These are phyloP conservation scores for Spea multiplicata DNA, from an alignment of 2,113 vertebrate genomes.

Conservation along the genomic window DNA sequence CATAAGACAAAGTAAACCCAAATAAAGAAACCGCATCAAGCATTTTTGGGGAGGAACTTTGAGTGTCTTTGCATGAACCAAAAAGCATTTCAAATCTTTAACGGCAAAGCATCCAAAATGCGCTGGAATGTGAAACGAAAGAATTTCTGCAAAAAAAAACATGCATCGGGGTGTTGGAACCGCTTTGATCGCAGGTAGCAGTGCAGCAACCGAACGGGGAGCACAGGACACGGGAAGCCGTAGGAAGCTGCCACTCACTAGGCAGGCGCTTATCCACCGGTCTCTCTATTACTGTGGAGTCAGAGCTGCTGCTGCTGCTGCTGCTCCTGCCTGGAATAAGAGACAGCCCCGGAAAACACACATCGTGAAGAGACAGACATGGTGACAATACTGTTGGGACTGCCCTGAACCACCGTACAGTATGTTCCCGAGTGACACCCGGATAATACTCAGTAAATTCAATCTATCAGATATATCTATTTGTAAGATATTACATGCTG, in stretches of 20 bases:
- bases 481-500: no score
- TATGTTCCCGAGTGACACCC: no score
- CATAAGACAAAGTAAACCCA: no score
- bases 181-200: slow-evolving; percentile 51
- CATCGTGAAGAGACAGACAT: slow-evolving; percentile 52
- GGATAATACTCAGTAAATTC: no score
- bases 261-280: slow-evolving; percentile 81
- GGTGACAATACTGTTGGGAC: not conserved
- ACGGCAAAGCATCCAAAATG: slow-evolving; percentile 45
- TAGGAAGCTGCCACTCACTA: slow-evolving; percentile 86
- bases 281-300: slow-evolving; percentile 78
- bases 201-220: slow-evolving; percentile 64
- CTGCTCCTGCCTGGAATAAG: slow-evolving; percentile 84
- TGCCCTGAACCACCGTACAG: no score
- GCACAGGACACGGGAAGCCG: slow-evolving; percentile 63
- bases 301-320: slow-evolving; percentile 82
- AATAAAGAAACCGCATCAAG: no score
- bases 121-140: slow-evolving; percentile 56
- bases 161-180: slow-evolving; percentile 61
- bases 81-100: slow-evolving; percentile 16
- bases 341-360: slow-evolving; percentile 67
- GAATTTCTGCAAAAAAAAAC: slow-evolving; percentile 45
- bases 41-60: not conserved
- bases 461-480: no score
- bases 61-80: not conserved